A percentile compares a stretch with the other conserved stretches of the same genome.
phyloP scores from a whole-genome alignment of 2,888 invertebrate genomes.

The Uloborus plumipes region DNA sequence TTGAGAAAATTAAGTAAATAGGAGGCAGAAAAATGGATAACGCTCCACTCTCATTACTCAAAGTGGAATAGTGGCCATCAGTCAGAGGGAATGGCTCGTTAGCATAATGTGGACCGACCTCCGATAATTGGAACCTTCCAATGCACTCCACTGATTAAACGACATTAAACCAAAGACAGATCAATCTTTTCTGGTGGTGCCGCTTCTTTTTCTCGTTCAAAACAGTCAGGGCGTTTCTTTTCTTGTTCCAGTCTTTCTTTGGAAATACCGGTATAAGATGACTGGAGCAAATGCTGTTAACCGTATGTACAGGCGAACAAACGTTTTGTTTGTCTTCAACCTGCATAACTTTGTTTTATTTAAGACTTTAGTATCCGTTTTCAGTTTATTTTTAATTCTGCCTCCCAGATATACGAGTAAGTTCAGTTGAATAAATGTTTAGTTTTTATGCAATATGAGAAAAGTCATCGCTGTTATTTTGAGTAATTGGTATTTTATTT shows the following conservation, averaged over 20 bases:
- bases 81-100: slow-evolving; percentile 35
- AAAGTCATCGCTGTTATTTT: too few relatives aligned
- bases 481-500: too few relatives aligned
- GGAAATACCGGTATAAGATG: too few relatives aligned
- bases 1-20: slow-evolving; percentile 41
- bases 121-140: slow-evolving; percentile 43
- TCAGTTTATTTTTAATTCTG: too few relatives aligned
- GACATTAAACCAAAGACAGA: slow-evolving; percentile 53
- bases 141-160: slow-evolving; percentile 58
- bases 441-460: too few relatives aligned
- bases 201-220: not conserved
- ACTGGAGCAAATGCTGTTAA: too few relatives aligned
- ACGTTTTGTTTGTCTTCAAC: too few relatives aligned
- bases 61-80: slow-evolving; percentile 29
- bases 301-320: too few relatives aligned
- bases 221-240: not conserved
- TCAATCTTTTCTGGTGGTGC: slow-evolving; percentile 28
- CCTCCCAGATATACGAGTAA: too few relatives aligned
- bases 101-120: slow-evolving; percentile 52
- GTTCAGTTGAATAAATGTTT: too few relatives aligned
- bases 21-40: slow-evolving; percentile 9
- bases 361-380: too few relatives aligned
- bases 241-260: slow-evolving; percentile 3
- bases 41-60: slow-evolving; percentile 44
- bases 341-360: too few relatives aligned